Evolutionary conservation across 2,888 invertebrate species (phyloP), one percentile per base, ranked within the genome.

Genomic region (Glyphotaelius pellucidus): DNA sequence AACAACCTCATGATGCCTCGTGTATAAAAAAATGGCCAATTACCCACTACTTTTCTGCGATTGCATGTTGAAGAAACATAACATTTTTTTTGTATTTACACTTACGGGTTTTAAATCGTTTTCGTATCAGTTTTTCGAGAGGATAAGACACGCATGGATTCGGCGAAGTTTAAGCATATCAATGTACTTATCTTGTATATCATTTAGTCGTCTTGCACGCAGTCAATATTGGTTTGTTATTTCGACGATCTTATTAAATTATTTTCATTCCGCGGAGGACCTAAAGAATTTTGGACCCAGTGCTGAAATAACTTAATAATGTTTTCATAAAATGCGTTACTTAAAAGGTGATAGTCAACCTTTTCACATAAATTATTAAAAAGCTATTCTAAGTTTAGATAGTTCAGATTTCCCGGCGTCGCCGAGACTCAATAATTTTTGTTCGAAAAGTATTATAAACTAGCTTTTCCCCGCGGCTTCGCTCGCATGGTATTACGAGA

Each of bases 41-140:
- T 67, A 25, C 52, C 4, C 15, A 3, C 47, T 47, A 25, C 3
- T 67, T 67, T 67, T 83, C 38, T 42, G 14, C n/a, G 30, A 11
- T 85, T 85, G 85, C 85, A 30, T 85, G 85, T 42, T 67, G 7
- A 67, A 19, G 52, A 67, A 35, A 25, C 7, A 11, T n/a, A 32
- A n/a, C 47, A 38, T 38, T 85, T 85, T 85, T 9, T 38, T 42
- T n/a, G 15, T n/a, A 38, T 38, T 35, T 85, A 38, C 85, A 42
- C 85, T 38, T 85, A 42, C 38, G 30, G 85, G n/a, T 85, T 42
- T 85, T 85, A 85, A 30, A 85, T 85, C 25, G n/a, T 85, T 85
- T 85, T 85, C 52, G 19, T 52, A 52, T 52, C 19, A 52, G 19
- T 19, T 67, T 47, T 67, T 67, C 2, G n/a, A 85, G 14, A 38